Percentiles rank a stretch among this genome's conserved stretches.
phyloP scores from a whole-genome alignment of 1,140 invertebrate species.

The Sesamia nonagrioides region DNA sequence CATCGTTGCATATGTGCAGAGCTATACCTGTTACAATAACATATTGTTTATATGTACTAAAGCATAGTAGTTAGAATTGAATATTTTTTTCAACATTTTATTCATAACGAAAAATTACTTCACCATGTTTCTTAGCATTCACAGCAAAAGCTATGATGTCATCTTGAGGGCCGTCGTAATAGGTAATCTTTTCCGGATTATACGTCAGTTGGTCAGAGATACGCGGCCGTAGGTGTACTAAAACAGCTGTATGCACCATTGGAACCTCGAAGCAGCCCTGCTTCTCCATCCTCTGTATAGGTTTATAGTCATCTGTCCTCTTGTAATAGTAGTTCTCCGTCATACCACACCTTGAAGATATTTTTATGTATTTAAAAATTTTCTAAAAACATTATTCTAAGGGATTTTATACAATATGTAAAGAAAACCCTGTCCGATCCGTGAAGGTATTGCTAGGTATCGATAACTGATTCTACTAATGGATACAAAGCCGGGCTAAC shows the following conservation, averaged over 20 bases:
- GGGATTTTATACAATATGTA: no score
- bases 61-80: not conserved
- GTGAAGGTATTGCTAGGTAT: no score
- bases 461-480: no score
- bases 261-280: conserved; percentile 94
- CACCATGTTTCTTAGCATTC: conserved; percentile 92
- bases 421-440: no score
- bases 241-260: conserved; percentile 96
- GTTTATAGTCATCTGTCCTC: conserved; percentile 95
- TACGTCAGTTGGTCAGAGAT: conserved; percentile 93
- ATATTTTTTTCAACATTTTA: no score
- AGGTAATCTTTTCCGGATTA: conserved; percentile 88
- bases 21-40: conserved; percentile 87
- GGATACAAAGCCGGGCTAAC: no score
- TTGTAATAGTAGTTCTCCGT: conserved; percentile 95
- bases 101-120: conserved; percentile 48
- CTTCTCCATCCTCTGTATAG: conserved; percentile 92
- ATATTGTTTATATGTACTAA: no score
- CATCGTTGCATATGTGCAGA: conserved; percentile 94
- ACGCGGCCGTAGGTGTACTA: conserved; percentile 92
- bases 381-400: not conserved
- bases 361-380: conserved; percentile 22
- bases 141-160: conserved; percentile 98
- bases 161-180: conserved; percentile 94
- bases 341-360: conserved; percentile 94